These are phyloP conservation scores for Buphagus erythrorhynchus DNA, from an alignment of 2,797 vertebrate species.

Conservation along the genomic window DNA sequence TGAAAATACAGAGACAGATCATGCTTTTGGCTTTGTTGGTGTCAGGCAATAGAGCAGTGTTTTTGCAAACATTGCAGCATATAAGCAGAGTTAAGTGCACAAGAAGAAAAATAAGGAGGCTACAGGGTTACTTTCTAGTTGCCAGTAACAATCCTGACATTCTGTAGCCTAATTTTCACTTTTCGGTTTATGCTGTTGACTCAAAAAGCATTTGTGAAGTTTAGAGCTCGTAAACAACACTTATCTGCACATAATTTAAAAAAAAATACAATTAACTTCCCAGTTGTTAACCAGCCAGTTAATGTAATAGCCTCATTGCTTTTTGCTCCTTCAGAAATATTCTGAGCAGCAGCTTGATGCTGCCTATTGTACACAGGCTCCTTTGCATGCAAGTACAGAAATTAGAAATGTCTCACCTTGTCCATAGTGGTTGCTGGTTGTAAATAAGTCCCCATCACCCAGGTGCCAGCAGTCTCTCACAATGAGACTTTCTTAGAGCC, in stretches of 20 bases:
- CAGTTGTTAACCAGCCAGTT: neutral
- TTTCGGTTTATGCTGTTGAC: neutral
- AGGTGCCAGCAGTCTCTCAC: neutral
- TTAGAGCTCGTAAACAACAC: neutral
- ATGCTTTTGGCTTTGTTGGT: neutral
- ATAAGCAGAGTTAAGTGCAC: neutral
- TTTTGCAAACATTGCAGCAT: neutral
- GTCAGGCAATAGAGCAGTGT: neutral
- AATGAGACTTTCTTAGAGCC: neutral
- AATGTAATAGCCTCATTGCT: neutral
- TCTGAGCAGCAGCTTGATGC: neutral
- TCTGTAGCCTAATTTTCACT: neutral
- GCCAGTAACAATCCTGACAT: neutral
- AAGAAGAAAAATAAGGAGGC: neutral
- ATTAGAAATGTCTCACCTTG: neutral
- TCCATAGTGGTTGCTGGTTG: neutral
- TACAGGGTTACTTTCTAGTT: neutral
- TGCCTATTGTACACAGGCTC: neutral
- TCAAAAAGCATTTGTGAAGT: neutral
- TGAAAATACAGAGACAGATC: neutral
- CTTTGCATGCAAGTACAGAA: rapidly evolving
- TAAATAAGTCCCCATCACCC: neutral
- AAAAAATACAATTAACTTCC: neutral
- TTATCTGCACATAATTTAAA: neutral
- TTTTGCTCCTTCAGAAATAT: neutral